Evolutionary conservation across 2,797 vertebrate species (phyloP), one percentile per base, ranked within the genome.

Genomic region (Microctenopoma lineatum): DNA sequence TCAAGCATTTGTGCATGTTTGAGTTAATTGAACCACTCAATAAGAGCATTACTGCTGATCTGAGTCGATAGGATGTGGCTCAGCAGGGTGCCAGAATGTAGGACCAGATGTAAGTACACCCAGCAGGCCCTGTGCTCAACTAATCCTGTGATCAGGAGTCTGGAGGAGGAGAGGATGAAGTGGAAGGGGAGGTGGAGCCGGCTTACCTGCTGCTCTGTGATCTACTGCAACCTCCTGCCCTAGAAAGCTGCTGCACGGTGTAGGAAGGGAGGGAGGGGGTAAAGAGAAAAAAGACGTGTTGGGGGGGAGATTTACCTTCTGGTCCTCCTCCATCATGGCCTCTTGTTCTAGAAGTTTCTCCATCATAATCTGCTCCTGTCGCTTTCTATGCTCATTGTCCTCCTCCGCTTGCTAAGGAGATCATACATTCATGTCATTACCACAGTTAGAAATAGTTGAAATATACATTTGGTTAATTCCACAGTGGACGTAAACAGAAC

Each of bases 271-370:
- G 27, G 39, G 13, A 21, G 16, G 3, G n/a, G 16, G 32, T 6
- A 34, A 13, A 34, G 6, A 9, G 4, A 7, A 53, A 44, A 29
- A 48, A 14, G 44, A 39, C 41, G 16, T 12, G 32, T 29, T 18
- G 5, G 29, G 13, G 36, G 34, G 36, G 14, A 0, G 39, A 38
- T 70, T 77, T 82, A 98, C 97, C 95, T 98, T 99, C 84, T 97
- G 94, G 75, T 97, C 91, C 77, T 97, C 95, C 53, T 97, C 96
- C 95, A 98, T 94, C 94, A 98, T 70, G 0, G 97, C 97, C 73
- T 99, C 98, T 47, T 99, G 97, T 61, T 98, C 97, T 42, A 98
- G 91, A n/a, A 99, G 94, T 73, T 98, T 99, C 86, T 99, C 97
- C 95, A 98, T 96, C 76, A 98, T 86, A 3, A 98, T 94, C 86